Evolutionary conservation across 2,113 vertebrate genomes (phyloP), one percentile per base, ranked within the genome.

Genomic region (Struthio camelus): DNA sequence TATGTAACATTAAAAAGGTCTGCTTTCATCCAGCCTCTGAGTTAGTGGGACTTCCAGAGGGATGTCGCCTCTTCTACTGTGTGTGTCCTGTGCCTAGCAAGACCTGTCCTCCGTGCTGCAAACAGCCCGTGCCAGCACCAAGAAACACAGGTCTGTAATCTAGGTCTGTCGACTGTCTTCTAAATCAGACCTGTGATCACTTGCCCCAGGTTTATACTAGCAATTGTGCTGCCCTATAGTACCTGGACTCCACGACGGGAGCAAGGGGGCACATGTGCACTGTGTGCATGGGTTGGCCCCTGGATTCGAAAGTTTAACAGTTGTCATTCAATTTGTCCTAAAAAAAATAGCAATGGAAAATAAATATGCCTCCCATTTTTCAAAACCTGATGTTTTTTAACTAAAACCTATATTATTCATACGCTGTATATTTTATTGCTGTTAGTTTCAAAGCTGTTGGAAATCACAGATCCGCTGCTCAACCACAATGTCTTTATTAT

Each of bases 401-500:
- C 92, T 67, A 92, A 95, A 71, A 7, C 4, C 4, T 92, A 9
- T 90, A 87, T 94, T 94, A 95, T 85, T 96, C 67, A 86, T 93
- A 59, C 17, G n/a, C 50, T 69, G 50, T 95, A 64, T 95, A 67
- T 94, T 92, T 93, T 94, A 93, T 88, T 96, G 76, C 76, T 36
- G 77, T 83, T 95, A n/a, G 53, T 85, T 97, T 96, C 91, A 91
- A 89, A 91, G 85, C 93, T 86, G 83, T 91, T 95, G 53, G 78
- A 97, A 97, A 97, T 94, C 96, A 86, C 69, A 94, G 91, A 95
- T 94, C 92, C 56, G 88, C 92, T 88, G 50, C 85, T 93, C 80
- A 70, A 56, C 93, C 65, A 81, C 7, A 46, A 93, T 85, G 66
- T 96, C 97, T 97, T 95, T 95, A 95, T 97, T 97, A 97, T 97